A percentile compares a stretch with the other conserved stretches of the same genome.
These are phyloP conservation scores for Pluvianellus socialis DNA, from an alignment of 2,113 vertebrate genomes.

Conservation along the genomic window DNA sequence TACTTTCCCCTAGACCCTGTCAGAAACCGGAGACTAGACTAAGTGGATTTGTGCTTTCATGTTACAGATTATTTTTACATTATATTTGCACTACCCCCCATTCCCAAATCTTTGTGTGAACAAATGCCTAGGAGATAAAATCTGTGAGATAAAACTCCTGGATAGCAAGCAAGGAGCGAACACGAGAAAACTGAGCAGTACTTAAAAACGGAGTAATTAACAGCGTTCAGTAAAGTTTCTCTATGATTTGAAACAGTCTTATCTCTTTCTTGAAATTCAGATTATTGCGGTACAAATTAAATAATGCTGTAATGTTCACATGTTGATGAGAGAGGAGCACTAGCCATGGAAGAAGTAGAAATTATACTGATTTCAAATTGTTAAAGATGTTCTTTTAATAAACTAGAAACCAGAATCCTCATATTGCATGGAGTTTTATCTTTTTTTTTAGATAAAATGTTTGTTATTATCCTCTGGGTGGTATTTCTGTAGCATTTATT, in stretches of 20 bases:
- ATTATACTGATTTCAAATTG: background rate
- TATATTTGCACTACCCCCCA: background rate
- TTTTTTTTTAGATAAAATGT: slow-evolving; percentile 15
- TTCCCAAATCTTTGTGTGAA: background rate
- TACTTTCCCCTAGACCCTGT: background rate
- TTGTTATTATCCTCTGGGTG: slow-evolving; percentile 35
- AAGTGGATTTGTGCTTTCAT: background rate
- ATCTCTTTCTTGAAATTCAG: background rate
- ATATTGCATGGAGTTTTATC: background rate
- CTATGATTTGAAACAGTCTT: background rate
- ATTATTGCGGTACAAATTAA: background rate
- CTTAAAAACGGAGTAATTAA: background rate
- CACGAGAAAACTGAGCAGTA: background rate
- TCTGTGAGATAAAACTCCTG: background rate
- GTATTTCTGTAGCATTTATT: slow-evolving; percentile 55
- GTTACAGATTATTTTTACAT: background rate
- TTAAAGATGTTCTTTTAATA: background rate
- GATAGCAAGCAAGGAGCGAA: background rate
- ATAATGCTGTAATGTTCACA: background rate
- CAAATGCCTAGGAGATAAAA: background rate
- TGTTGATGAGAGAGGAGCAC: background rate
- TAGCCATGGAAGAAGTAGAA: background rate
- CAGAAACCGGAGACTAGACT: background rate
- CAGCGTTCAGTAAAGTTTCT: background rate
- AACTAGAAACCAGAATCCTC: slow-evolving; percentile 11